Evolutionary conservation across 2,113 vertebrate genomes (phyloP), one percentile per base, ranked within the genome.

Genomic region (Paramisgurnus dabryanus): DNA sequence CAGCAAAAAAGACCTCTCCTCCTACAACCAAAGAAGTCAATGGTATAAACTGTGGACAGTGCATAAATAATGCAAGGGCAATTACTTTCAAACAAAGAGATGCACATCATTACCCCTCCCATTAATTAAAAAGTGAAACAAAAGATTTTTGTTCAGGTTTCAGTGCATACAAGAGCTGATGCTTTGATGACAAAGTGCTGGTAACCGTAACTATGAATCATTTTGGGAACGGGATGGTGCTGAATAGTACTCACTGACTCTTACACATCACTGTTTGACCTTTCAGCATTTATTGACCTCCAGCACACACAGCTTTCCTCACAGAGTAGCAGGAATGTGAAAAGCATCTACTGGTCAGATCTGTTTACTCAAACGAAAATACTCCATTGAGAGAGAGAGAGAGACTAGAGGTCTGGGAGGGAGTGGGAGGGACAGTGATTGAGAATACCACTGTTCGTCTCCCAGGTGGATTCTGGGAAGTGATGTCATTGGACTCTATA

Each of bases 401-500:
- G 55, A 68, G 12, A 68, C 27, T 34, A 34, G 27, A 34, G 27
- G 27, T 34, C 27, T 34, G 27, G 27, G 40, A 53, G 4, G 47
- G 18, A 55, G 10, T 77, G 11, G 61, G 5, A 47, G 6, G 49
- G 22, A 55, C 39, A 41, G 47, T 58, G 64, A 40, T 34, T 72
- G 55, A 77, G 67, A 80, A 53, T 40, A 13, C 27, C 67, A 70
- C 40, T 40, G 74, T 7, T 34, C 27, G 27, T 71, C 68, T 71
- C 50, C 57, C 66, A 63, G 80, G 60, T 39, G 41, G 22, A 61
- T 80, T 55, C 75, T 81, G 45, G 67, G 71, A 60, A 67, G 55
- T 73, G 73, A 83, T 77, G 68, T 77, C 80, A 78, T 76, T 41
- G 73, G 72, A 80, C 67, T 83, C 79, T 40, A 67, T 11, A 18